Conservation (phyloP, 2,888 invertebrate species). For the Pecten maximus region DNA sequence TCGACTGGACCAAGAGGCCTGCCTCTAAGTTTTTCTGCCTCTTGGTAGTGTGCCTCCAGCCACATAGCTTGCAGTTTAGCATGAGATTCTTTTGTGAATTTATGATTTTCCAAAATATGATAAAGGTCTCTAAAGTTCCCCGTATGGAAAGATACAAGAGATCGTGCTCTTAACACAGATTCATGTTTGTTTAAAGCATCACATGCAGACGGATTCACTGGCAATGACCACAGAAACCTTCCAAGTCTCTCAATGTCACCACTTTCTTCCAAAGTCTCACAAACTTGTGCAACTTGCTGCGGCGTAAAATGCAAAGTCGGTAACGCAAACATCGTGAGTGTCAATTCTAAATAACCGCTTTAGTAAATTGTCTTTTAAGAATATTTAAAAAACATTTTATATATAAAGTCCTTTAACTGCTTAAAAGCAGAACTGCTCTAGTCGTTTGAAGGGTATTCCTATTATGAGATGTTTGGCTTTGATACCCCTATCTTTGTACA, state of each 20-base stretch:
- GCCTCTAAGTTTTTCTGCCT: conserved; percentile 94
- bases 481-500: conserved; percentile 29
- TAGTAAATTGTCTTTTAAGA: neutral
- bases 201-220: conserved; percentile 92
- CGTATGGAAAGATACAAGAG: conserved; percentile 94
- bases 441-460: neutral
- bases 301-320: conserved; percentile 81
- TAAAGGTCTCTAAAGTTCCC: conserved; percentile 95
- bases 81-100: conserved; percentile 94
- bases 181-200: conserved; percentile 91
- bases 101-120: conserved; percentile 93
- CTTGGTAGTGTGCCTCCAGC: conserved; percentile 96
- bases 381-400: neutral
- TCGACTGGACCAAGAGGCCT: conserved; percentile 96
- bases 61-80: conserved; percentile 94
- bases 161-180: conserved; percentile 92
- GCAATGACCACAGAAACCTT: conserved; percentile 94
- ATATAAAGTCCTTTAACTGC: neutral
- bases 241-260: conserved; percentile 86
- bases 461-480: neutral
- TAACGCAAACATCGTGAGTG: conserved; percentile 71
- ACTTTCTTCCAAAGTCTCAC: conserved; percentile 84
- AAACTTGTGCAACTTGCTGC: conserved; percentile 82
- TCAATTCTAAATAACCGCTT: neutral
- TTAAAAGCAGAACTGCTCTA: neutral